Base-by-base conservation (phyloP, 2,888 invertebrate genomes). In the Pimpla rufipes region DNA sequence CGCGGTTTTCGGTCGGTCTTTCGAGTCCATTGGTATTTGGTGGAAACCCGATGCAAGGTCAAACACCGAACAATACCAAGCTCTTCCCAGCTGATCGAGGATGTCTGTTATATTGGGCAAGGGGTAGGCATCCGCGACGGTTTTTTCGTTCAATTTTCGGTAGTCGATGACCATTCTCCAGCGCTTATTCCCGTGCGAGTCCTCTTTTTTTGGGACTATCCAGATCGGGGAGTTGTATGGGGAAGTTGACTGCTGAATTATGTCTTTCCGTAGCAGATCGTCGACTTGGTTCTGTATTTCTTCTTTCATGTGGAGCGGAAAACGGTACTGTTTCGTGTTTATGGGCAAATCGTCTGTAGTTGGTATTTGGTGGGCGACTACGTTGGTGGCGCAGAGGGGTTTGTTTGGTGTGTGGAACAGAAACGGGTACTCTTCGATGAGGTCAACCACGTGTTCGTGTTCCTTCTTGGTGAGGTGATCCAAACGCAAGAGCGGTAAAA, bases 1-100 rank as follows among this genome's bases (percentile, higher is more conserved):
- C 16, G 62, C 59, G 7, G 80, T 80, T 64, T 79, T 71, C 0
- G 21, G 11, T 1, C 37, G 42, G 23, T 71, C 71, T 11, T 37
- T 21, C 8, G 70, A 40, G 21, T 70, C 70, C 78, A 78, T 78
- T 4, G 62, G 70, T 1, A 70, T 62, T 29, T 75, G 64, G 40
- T 75, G 75, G 64, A 64, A 75, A 11, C 75, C 75, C 5, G 75
- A 75, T 6, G 78, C 70, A 3, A 78, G 55, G 16, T 79, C 64
- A 7, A 79, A 71, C 0, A 70, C 45, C n/a, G 76, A 67, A 10
- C 67, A 77, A 42, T 77, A 68, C 0, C 55, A 29, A 10, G 67
- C 52, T 21, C 45, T 67, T 11, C 76, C 67, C 16, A 52, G 21
- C 50, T 64, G 70, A 40, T 78, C 62, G 0, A 78, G 29, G 11